Conservation (phyloP, 2,797 vertebrate genomes). For the Enteromius afrohamiltoni region DNA sequence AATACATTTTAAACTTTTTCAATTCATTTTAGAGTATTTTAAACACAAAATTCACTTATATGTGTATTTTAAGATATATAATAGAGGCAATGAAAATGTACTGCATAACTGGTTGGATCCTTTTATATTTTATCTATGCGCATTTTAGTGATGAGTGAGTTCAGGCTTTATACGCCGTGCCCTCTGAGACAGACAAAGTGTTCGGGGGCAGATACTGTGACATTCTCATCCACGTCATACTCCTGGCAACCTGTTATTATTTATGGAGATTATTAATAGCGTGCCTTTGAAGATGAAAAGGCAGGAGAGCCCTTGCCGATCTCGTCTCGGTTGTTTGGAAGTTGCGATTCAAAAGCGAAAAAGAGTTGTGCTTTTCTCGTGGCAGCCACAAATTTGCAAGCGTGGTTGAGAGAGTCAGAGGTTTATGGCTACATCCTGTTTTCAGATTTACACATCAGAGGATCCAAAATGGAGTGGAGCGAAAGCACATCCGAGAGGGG, state of each 20-base stretch:
- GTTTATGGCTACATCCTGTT: slow-evolving; percentile 40
- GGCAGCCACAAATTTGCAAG: slow-evolving; percentile 30
- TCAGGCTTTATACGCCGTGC: slow-evolving; percentile 12
- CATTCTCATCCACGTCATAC: slow-evolving; percentile 32
- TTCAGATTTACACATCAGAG: slow-evolving; percentile 44
- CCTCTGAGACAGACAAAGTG: slow-evolving; percentile 29
- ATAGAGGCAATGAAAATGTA: background rate
- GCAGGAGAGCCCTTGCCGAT: slow-evolving; percentile 40
- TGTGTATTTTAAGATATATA: background rate
- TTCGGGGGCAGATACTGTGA: slow-evolving; percentile 26
- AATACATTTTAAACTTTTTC: background rate
- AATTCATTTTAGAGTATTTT: background rate
- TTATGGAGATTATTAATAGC: slow-evolving; percentile 60
- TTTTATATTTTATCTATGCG: background rate
- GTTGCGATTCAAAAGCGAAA: slow-evolving; percentile 46
- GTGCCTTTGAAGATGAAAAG: slow-evolving; percentile 56
- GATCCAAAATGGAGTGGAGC: slow-evolving; percentile 23
- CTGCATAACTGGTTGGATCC: background rate
- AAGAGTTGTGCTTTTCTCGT: slow-evolving; percentile 41
- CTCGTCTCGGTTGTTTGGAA: slow-evolving; percentile 34
- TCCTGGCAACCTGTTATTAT: slow-evolving; percentile 56
- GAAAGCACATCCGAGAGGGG: slow-evolving; percentile 14
- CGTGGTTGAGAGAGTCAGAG: slow-evolving; percentile 1
- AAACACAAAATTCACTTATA: background rate
- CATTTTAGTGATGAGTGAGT: slow-evolving; percentile 10